Evolutionary conservation across 2,888 invertebrate species (phyloP).

Genomic region (Diachrysia chrysitis): DNA sequence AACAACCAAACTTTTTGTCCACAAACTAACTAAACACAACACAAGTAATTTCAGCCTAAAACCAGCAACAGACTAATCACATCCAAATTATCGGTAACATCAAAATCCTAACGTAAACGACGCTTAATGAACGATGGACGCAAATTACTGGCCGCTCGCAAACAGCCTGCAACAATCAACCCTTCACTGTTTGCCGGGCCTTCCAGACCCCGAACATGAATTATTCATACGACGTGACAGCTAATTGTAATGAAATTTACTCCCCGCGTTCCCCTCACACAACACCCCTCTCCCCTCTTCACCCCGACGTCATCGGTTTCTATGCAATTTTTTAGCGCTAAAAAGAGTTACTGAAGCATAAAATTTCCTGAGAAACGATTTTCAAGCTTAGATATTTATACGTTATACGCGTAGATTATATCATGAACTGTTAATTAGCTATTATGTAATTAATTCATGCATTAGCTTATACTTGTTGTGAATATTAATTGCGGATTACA

Average conservation of each 20-base stretch:
- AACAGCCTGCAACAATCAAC: slow-evolving; percentile 77
- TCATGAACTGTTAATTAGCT: slow-evolving; percentile 28
- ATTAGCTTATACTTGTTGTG: slow-evolving; percentile 10
- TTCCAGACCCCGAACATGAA: slow-evolving; percentile 76
- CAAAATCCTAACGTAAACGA: slow-evolving; percentile 61
- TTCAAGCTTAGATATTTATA: slow-evolving; percentile 17
- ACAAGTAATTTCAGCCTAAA: slow-evolving; percentile 12
- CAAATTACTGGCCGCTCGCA: slow-evolving; percentile 76
- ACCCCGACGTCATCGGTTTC: slow-evolving; percentile 58
- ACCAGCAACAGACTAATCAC: slow-evolving; percentile 41
- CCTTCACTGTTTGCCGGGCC: slow-evolving; percentile 84
- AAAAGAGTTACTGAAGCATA: slow-evolving; percentile 32
- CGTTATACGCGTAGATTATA: slow-evolving; percentile 14
- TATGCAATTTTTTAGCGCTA: slow-evolving; percentile 48
- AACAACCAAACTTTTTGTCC: background rate
- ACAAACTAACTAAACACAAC: slow-evolving; percentile 4
- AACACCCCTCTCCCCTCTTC: slow-evolving; percentile 66
- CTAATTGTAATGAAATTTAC: slow-evolving; percentile 89
- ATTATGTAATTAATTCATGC: slow-evolving; percentile 28
- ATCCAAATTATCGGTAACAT: slow-evolving; percentile 59
- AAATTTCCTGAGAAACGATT: slow-evolving; percentile 46
- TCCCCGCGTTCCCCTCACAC: slow-evolving; percentile 65
- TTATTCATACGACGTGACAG: slow-evolving; percentile 84
- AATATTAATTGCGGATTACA: slow-evolving; percentile 10
- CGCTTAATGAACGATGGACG: slow-evolving; percentile 72